These are phyloP conservation scores for Therioaphis trifolii DNA, from an alignment of 2,888 invertebrate genomes.

Conservation along the genomic window DNA sequence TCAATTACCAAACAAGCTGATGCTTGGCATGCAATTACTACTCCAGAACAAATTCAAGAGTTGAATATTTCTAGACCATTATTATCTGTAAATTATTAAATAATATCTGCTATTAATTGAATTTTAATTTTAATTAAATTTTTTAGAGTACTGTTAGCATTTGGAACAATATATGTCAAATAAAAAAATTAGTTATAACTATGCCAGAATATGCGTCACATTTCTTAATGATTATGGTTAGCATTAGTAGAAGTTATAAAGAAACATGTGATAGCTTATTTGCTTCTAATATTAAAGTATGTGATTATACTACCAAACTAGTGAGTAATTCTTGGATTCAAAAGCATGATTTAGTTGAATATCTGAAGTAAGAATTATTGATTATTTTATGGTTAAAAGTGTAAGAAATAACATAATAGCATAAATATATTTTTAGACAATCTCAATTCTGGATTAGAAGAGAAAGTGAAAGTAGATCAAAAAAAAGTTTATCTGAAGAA, in stretches of 20 bases:
- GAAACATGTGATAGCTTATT: constrained; percentile 82
- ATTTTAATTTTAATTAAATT: not conserved
- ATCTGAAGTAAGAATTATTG: constrained; percentile 78
- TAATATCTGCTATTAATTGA: not conserved
- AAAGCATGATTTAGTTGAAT: constrained; percentile 93
- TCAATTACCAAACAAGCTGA: constrained; percentile 79
- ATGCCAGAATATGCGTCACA: constrained; percentile 81
- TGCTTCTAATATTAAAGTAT: constrained; percentile 80
- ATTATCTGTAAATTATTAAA: constrained; percentile 71
- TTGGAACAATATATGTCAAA: constrained; percentile 76
- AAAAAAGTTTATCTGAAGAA: constrained; percentile 47
- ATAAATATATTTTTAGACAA: constrained; percentile 71
- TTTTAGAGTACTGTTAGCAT: constrained; percentile 79
- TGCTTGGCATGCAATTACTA: constrained; percentile 82
- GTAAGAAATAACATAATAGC: not conserved
- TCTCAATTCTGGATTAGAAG: constrained; percentile 83
- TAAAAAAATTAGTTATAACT: constrained; percentile 77
- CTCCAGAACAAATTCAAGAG: constrained; percentile 77
- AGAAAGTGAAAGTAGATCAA: constrained; percentile 66
- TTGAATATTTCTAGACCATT: constrained; percentile 76
- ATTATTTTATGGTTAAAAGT: not conserved
- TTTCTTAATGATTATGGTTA: constrained; percentile 79
- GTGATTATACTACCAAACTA: constrained; percentile 81
- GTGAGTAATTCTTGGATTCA: constrained; percentile 90
- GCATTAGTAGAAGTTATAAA: constrained; percentile 78